phyloP scores from a whole-genome alignment of 2,113 vertebrate species.

The Zootoca vivipara region DNA sequence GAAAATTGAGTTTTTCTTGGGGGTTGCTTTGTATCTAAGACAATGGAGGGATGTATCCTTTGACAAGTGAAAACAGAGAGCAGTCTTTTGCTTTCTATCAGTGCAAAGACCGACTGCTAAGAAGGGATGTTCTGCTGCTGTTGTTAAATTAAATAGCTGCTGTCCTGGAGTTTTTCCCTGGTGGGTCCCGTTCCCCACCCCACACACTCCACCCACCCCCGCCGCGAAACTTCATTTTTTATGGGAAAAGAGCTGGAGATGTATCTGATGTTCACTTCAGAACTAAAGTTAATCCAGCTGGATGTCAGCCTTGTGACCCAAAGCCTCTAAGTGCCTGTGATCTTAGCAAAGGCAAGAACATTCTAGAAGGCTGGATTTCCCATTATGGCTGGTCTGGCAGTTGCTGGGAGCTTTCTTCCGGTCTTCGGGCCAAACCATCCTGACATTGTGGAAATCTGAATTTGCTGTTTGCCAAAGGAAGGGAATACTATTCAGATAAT shows the following conservation, averaged over 20 bases:
- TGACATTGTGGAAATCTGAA: conserved; percentile 1
- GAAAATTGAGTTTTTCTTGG: background rate
- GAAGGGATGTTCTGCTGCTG: background rate
- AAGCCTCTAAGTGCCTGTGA: background rate
- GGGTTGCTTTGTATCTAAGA: conserved; percentile 30
- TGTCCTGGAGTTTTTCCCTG: background rate
- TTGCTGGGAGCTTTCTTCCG: background rate
- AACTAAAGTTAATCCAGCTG: background rate
- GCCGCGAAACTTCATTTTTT: background rate
- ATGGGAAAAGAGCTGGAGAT: conserved; percentile 25
- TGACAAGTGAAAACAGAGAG: accelerated
- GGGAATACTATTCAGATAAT: background rate
- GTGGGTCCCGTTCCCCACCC: too few relatives aligned
- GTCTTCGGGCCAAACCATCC: background rate
- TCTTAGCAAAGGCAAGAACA: background rate
- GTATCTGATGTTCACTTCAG: background rate
- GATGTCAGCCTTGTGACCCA: background rate
- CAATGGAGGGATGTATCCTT: conserved; percentile 1
- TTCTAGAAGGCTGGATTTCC: background rate
- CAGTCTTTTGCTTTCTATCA: background rate
- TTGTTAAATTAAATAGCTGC: background rate
- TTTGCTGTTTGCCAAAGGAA: background rate
- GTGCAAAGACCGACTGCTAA: conserved; percentile 15
- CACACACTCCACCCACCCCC: too few relatives aligned
- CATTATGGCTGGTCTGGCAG: background rate